A percentile compares a stretch with the other conserved stretches of the same genome.
phyloP scores from a whole-genome alignment of 1,140 invertebrate species.

The Saxidomus purpurata region DNA sequence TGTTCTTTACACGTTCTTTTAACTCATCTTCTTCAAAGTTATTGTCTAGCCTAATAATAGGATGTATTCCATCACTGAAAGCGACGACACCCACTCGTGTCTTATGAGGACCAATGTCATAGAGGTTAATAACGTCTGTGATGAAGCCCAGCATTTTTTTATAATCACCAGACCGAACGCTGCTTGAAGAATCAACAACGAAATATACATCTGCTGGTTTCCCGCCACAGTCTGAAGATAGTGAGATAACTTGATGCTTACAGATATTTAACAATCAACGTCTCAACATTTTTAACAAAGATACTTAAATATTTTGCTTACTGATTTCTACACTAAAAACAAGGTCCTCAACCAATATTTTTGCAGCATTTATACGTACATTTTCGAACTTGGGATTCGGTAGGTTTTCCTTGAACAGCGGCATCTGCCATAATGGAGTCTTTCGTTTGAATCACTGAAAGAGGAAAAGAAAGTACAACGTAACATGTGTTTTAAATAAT shows the following conservation, averaged over 20 bases:
- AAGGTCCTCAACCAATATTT: too few relatives aligned
- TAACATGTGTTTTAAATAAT: too few relatives aligned
- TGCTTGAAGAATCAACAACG: constrained; percentile 80
- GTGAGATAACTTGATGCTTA: neutral
- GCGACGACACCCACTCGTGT: constrained; percentile 75
- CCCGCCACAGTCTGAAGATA: constrained; percentile 77
- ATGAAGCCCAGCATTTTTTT: constrained; percentile 74
- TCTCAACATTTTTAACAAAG: too few relatives aligned
- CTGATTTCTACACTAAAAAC: too few relatives aligned
- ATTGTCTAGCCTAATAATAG: constrained; percentile 68
- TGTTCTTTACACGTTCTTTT: constrained; percentile 16
- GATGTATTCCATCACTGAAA: constrained; percentile 74
- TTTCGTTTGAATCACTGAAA: neutral
- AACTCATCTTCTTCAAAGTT: constrained; percentile 15
- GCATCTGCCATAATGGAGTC: neutral
- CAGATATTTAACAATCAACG: too few relatives aligned
- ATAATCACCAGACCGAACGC: constrained; percentile 78
- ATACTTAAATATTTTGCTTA: too few relatives aligned
- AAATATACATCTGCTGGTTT: constrained; percentile 82
- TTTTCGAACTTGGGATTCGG: neutral
- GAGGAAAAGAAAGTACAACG: too few relatives aligned
- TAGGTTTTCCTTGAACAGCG: neutral
- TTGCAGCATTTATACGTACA: neutral
- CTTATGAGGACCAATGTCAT: constrained; percentile 70
- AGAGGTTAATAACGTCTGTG: constrained; percentile 73